A percentile compares a stretch with the other conserved stretches of the same genome.
Evolutionary conservation across 2,888 invertebrate genomes (phyloP).

Genomic region (Coecobrya sp.): DNA sequence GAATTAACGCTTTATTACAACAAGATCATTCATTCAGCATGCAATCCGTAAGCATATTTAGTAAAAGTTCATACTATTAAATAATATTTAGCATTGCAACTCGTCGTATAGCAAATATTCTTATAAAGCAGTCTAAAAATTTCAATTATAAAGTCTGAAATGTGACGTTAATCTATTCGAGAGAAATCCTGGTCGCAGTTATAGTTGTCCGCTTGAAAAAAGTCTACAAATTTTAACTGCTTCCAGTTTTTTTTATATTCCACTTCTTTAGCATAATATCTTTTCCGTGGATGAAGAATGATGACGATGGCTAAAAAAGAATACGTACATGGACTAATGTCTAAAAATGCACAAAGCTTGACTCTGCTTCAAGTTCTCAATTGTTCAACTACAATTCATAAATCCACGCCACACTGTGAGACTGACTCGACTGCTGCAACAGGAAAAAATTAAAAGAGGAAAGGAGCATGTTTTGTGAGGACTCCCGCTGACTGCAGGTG

Average conservation of each 20-base stretch:
- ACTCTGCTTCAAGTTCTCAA: constrained; percentile 67
- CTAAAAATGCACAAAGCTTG: constrained; percentile 49
- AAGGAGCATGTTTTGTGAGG: constrained; percentile 78
- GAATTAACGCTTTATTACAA: no score
- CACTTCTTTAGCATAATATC: constrained; percentile 13
- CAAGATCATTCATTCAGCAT: no score
- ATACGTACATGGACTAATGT: not conserved
- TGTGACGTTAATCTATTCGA: not conserved
- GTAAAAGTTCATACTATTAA: not conserved
- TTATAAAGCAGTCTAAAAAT: not conserved
- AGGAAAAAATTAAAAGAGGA: constrained; percentile 72
- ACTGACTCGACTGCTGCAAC: constrained; percentile 76
- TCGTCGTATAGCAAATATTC: not conserved
- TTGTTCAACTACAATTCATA: constrained; percentile 79
- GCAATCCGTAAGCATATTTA: no score
- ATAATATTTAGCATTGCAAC: not conserved
- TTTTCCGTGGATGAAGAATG: constrained; percentile 33
- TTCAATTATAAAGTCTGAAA: constrained; percentile 42
- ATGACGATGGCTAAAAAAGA: constrained; percentile 39
- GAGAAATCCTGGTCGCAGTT: not conserved
- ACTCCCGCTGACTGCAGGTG: constrained; percentile 82
- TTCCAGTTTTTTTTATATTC: constrained; percentile 51
- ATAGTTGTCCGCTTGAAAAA: constrained; percentile 1
- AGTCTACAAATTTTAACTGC: constrained; percentile 54
- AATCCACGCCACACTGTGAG: constrained; percentile 79